Evolutionary conservation across 2,113 vertebrate species (phyloP).

Genomic region (Microtus oregoni): DNA sequence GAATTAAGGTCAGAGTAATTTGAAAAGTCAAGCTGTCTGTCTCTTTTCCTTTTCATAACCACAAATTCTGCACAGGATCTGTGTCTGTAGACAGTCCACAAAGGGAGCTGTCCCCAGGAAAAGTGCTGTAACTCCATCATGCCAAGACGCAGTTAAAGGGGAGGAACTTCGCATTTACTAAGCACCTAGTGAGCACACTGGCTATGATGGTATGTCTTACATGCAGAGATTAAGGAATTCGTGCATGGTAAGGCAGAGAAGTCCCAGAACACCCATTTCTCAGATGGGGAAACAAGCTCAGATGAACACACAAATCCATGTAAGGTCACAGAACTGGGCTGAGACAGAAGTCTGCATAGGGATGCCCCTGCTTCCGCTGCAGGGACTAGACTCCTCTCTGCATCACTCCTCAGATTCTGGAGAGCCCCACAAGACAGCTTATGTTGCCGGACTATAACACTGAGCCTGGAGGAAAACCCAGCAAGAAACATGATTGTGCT

Average conservation of each 20-base stretch:
- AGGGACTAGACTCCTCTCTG: constrained; percentile 11
- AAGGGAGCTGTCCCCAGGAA: constrained; percentile 24
- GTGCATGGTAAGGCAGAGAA: background rate
- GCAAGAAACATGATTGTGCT: constrained; percentile 16
- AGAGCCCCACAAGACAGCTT: background rate
- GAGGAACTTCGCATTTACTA: background rate
- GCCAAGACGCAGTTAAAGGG: background rate
- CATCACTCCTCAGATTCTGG: background rate
- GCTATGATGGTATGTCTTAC: background rate
- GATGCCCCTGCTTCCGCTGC: background rate
- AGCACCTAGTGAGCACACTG: constrained; percentile 6
- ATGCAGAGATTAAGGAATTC: constrained; percentile 6
- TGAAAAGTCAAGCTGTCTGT: constrained; percentile 42
- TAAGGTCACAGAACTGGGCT: background rate
- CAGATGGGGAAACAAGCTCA: constrained; percentile 27
- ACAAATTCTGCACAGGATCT: background rate
- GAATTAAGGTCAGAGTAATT: constrained; percentile 49
- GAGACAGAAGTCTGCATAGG: background rate
- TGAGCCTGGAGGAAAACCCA: background rate
- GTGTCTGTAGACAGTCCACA: background rate
- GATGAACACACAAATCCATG: constrained; percentile 22
- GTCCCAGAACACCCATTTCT: constrained; percentile 31
- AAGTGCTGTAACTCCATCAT: background rate
- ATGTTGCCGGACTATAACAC: background rate
- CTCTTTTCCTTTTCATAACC: background rate